phyloP scores from a whole-genome alignment of 2,888 invertebrate species.

The Chymomyza caudatula region DNA sequence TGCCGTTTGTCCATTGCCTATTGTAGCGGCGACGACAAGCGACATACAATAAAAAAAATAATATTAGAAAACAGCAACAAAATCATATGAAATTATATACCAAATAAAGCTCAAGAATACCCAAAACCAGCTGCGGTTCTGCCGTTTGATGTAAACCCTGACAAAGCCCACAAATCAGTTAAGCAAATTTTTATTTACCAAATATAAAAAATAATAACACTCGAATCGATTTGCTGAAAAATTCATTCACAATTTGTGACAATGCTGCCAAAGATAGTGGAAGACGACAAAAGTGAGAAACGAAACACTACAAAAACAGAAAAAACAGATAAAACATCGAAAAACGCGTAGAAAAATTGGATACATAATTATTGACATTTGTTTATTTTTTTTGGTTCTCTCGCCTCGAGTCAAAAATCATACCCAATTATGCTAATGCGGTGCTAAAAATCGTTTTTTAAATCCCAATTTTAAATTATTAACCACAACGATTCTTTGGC shows the following conservation, averaged over 20 bases:
- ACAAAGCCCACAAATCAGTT: conserved; percentile 50
- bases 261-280: conserved; percentile 10
- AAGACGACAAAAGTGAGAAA: conserved; percentile 18
- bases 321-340: conserved; percentile 17
- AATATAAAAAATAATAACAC: conserved; percentile 47
- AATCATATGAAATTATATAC: conserved; percentile 30
- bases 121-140: conserved; percentile 45
- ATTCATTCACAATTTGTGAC: conserved; percentile 64
- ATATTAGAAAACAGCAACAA: conserved; percentile 2
- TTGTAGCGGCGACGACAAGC: conserved; percentile 32
- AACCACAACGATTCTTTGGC: conserved; percentile 20
- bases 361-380: conserved; percentile 53
- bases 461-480: conserved; percentile 65
- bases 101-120: conserved; percentile 55
- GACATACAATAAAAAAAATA: neutral
- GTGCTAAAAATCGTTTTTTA: conserved; percentile 56
- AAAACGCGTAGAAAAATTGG: conserved; percentile 56
- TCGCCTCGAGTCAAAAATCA: conserved; percentile 40
- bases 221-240: conserved; percentile 56
- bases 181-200: conserved; percentile 67
- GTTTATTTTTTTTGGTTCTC: neutral
- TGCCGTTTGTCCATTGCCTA: conserved; percentile 2
- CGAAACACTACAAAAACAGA: conserved; percentile 6
- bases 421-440: conserved; percentile 66
- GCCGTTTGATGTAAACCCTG: conserved; percentile 58